Base-by-base conservation (phyloP, 35 echinoderm and acorn worm species). In the Apostichopus japonicus region DNA sequence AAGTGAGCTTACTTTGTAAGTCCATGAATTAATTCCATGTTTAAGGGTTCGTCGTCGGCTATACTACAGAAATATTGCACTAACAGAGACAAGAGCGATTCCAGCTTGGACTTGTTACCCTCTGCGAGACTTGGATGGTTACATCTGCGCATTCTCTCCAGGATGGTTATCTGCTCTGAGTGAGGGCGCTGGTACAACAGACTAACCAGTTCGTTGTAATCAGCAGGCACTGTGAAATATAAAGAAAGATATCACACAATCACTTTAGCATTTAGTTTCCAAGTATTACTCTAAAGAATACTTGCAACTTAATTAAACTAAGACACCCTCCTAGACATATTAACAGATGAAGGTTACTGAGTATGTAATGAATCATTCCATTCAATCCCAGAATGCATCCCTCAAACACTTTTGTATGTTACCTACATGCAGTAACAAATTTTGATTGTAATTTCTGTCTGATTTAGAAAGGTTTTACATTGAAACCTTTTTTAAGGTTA, bases 31-130 rank as follows among this genome's bases (percentile, higher is more conserved):
- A 96, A 77, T 8, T 93, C 84, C 72, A 96, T 90, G 55, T 96
- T 56, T 4, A 96, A 5, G 7, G 88, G 78, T 53, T 94, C 87
- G 11, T 78, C 65, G 27, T 72, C n/a, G 11, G 87, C 79, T 10
- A 99, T 87, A 27, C 93, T 79, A 52, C 91, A 92, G 61, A 96
- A 95, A 54, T 96, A 93, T 21, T 93, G 91, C 55, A 96, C 75
- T 55, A 94, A 55, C 19, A 95, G 81, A 6, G 93, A 58, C 8
- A 96, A 83, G 59, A 99, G 90, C 0, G 91, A 92, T 24, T 96
- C 95, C n/a, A 99, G 89, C 90, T 99, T 99, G 22, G 88, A 87
- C 63, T 96, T 99, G 86, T 99, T 99, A 10, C 97, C 97, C 54
- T 96, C 95, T 2, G 93, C 93, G 6, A 99, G 93, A 73, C 97